A percentile compares a stretch with the other conserved stretches of the same genome.
These are phyloP conservation scores for Neodontobutis hainanensis DNA, from an alignment of 2,113 vertebrate genomes.

Conservation along the genomic window DNA sequence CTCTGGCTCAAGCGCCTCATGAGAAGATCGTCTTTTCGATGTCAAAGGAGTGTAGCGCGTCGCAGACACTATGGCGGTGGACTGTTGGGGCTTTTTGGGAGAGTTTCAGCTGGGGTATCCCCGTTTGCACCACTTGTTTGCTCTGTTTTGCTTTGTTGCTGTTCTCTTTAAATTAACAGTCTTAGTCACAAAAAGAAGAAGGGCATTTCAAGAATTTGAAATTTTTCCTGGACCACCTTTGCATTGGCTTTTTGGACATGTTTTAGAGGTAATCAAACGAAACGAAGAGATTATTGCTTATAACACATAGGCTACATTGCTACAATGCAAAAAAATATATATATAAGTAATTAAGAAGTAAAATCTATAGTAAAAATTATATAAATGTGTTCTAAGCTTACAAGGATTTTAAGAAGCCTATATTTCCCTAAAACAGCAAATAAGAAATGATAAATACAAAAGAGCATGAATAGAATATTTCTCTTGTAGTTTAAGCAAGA, in stretches of 20 bases:
- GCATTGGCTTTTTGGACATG: constrained; percentile 61
- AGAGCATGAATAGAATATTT: neutral
- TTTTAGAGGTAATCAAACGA: constrained; percentile 22
- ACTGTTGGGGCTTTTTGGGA: neutral
- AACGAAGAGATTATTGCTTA: too few species aligned
- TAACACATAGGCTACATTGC: too few species aligned
- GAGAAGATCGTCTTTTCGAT: too few species aligned
- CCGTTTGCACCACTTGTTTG: constrained; percentile 13
- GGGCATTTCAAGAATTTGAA: rapidly evolving
- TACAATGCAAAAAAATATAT: neutral
- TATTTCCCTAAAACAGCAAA: too few species aligned
- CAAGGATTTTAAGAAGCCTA: too few species aligned
- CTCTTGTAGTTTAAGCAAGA: constrained; percentile 74
- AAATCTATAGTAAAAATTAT: too few species aligned
- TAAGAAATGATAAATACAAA: too few species aligned
- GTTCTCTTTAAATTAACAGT: constrained; percentile 8
- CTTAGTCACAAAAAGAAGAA: neutral
- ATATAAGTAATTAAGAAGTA: too few species aligned
- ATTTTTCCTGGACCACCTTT: constrained; percentile 38
- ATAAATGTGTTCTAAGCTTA: too few species aligned
- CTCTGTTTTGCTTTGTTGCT: neutral
- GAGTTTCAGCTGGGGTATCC: neutral
- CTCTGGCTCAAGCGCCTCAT: too few species aligned
- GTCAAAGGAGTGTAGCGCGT: too few species aligned
- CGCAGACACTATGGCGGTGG: constrained; percentile 18